Conservation (phyloP, 2,113 vertebrate genomes). For the Nycticebus coucang region DNA sequence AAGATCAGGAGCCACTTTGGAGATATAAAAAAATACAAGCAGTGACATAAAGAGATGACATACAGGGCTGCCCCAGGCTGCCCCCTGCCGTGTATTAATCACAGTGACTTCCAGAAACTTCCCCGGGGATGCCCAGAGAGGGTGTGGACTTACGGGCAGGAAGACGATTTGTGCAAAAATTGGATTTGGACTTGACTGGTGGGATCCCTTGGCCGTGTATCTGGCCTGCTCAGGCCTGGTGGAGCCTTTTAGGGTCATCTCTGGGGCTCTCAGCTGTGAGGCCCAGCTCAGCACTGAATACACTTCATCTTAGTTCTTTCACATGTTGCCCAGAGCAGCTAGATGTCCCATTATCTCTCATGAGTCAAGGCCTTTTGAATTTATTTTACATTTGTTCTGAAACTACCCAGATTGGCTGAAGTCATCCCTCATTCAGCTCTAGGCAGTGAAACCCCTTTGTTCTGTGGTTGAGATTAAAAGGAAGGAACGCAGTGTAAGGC, state of each 20-base stretch:
- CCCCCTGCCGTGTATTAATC: fast-evolving
- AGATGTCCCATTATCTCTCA: neutral
- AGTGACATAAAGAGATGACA: neutral
- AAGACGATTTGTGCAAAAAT: neutral
- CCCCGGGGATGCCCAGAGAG: neutral
- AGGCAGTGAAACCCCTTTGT: neutral
- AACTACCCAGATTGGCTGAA: neutral
- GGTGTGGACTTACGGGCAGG: neutral
- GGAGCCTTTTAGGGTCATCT: no score
- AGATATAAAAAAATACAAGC: neutral
- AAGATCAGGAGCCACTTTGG: neutral
- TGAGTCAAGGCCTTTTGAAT: neutral
- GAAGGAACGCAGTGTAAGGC: neutral
- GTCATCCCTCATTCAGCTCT: neutral
- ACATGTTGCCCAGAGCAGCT: neutral
- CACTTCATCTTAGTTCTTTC: neutral
- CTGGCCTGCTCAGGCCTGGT: neutral
- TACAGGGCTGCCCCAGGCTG: fast-evolving
- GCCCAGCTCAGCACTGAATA: neutral
- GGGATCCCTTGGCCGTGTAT: fast-evolving
- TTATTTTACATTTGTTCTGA: conserved; percentile 6
- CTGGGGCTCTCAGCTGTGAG: neutral
- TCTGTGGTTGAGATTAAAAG: neutral
- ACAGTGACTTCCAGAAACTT: neutral
- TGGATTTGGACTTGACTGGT: neutral